phyloP scores from a whole-genome alignment of 2,888 invertebrate species.

The Drosophila greeni region DNA sequence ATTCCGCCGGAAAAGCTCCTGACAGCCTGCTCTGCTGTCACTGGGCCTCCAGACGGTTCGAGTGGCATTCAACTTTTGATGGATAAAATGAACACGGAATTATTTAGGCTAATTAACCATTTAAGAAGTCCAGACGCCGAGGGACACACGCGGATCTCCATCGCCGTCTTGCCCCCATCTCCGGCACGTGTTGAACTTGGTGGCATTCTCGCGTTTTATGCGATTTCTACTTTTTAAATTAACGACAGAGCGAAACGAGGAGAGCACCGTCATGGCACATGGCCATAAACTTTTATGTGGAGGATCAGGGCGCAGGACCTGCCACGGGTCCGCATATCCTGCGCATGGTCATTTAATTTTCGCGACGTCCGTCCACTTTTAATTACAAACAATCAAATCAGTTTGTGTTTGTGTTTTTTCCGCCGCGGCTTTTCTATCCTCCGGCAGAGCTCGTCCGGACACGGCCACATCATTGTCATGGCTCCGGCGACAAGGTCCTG shows the following conservation, averaged over 20 bases:
- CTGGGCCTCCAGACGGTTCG: constrained; percentile 6
- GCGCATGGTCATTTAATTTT: constrained; percentile 68
- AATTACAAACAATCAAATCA: constrained; percentile 76
- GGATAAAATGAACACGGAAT: constrained; percentile 32
- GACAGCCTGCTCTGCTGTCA: constrained; percentile 14
- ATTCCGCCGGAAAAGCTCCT: constrained; percentile 28
- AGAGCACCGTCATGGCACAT: constrained; percentile 47
- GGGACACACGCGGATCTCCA: constrained; percentile 3
- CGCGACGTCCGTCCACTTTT: constrained; percentile 68
- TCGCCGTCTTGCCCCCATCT: constrained; percentile 16
- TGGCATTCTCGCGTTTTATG: constrained; percentile 52
- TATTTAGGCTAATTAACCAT: constrained; percentile 46
- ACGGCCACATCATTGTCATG: constrained; percentile 41
- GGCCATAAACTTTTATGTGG: constrained; percentile 63
- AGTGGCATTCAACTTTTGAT: constrained; percentile 40
- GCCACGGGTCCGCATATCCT: constrained; percentile 23
- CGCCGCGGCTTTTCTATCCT: constrained; percentile 5
- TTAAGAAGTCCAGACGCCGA: constrained; percentile 25
- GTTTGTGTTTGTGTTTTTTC: constrained; percentile 54
- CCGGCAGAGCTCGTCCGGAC: constrained; percentile 2
- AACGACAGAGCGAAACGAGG: constrained; percentile 36
- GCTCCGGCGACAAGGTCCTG: constrained; percentile 23
- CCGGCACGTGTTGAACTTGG: constrained; percentile 33
- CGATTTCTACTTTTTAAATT: constrained; percentile 63
- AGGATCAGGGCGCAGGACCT: constrained; percentile 18